A percentile compares a stretch with the other conserved stretches of the same genome.
phyloP scores from a whole-genome alignment of 1,140 invertebrate genomes.

The Coenobita brevimanus region DNA sequence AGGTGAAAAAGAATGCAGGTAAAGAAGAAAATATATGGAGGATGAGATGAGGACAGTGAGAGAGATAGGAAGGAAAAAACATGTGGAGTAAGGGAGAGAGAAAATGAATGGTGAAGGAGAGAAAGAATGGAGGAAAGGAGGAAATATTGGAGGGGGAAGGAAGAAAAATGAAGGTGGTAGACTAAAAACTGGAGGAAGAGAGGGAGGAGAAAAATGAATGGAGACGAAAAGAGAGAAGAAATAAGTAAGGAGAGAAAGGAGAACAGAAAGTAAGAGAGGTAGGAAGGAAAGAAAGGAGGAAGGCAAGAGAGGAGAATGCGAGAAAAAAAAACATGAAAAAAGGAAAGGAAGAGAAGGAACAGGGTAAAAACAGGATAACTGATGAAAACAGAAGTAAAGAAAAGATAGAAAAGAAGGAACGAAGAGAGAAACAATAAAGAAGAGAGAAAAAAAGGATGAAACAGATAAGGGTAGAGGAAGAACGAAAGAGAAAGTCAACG shows the following conservation, averaged over 20 bases:
- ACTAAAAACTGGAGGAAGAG: neutral
- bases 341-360: no score
- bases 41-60: conserved; percentile 5
- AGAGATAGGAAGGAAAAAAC: no score
- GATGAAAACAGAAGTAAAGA: neutral
- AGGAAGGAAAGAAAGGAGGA: neutral
- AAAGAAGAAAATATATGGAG: no score
- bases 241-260: neutral
- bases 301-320: no score
- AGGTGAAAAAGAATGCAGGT: neutral
- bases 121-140: neutral
- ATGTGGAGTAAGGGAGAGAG: neutral
- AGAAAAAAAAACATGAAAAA: neutral
- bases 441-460: no score
- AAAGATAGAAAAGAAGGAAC: no score
- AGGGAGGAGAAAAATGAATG: no score
- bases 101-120: neutral
- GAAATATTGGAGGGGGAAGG: neutral
- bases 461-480: no score
- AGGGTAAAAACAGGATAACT: neutral
- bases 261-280: neutral
- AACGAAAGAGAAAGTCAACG: neutral
- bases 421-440: neutral
- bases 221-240: neutral
- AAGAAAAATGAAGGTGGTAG: neutral